Conservation (phyloP, 2,113 vertebrate genomes). For the Podarcis raffonei region DNA sequence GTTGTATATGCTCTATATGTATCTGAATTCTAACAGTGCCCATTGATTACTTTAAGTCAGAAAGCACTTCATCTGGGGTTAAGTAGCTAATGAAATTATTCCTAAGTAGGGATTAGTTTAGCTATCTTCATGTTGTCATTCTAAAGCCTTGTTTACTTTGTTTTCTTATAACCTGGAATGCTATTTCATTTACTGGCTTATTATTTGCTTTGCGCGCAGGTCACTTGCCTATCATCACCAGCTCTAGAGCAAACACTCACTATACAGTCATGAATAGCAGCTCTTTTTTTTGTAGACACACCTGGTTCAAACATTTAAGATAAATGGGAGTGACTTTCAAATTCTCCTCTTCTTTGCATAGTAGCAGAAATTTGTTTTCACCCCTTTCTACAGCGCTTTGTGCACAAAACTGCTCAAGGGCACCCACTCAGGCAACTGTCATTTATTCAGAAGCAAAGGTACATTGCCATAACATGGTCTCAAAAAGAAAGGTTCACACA, state of each 20-base stretch:
- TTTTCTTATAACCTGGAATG: conserved; percentile 70
- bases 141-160: conserved; percentile 63
- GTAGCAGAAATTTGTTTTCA: conserved; percentile 58
- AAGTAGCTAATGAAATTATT: conserved; percentile 65
- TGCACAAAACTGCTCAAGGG: conserved; percentile 48
- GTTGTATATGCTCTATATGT: background rate
- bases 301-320: conserved; percentile 81
- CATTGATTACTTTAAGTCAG: background rate
- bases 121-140: conserved; percentile 36
- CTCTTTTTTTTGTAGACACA: conserved; percentile 67
- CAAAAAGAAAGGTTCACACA: conserved; percentile 26
- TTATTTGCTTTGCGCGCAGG: conserved; percentile 74
- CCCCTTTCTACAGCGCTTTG: conserved; percentile 47
- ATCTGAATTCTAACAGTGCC: conserved; percentile 36
- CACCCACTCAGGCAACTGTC: conserved; percentile 29
- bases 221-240: conserved; percentile 72
- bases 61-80: conserved; percentile 52
- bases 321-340: conserved; percentile 73
- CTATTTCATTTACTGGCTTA: conserved; percentile 68
- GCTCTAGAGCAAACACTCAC: conserved; percentile 75
- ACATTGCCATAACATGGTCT: conserved; percentile 10
- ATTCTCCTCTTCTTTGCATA: conserved; percentile 66
- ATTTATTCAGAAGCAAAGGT: conserved; percentile 54
- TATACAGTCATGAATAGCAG: conserved; percentile 69
- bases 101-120: conserved; percentile 54